These are phyloP conservation scores for Lycophotia porphyrea DNA, from an alignment of 2,888 invertebrate genomes.

Conservation along the genomic window DNA sequence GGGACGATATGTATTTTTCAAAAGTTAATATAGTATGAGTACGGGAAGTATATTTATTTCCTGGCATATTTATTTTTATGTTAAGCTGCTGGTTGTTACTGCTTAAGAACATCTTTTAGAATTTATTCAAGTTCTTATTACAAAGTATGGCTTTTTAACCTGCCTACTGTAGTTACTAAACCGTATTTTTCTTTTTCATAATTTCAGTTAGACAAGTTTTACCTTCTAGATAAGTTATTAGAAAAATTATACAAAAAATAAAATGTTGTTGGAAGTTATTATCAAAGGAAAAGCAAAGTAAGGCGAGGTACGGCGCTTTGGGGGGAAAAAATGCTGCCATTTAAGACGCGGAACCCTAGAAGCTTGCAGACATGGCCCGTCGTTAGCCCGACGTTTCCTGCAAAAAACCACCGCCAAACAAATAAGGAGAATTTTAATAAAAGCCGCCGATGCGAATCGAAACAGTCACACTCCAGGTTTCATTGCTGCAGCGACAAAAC, in stretches of 20 bases:
- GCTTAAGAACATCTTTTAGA: neutral
- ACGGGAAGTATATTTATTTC: slow-evolving; percentile 24
- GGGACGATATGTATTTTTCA: slow-evolving; percentile 42
- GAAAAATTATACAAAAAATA: slow-evolving; percentile 16
- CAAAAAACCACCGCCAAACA: slow-evolving; percentile 75
- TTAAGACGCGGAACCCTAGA: slow-evolving; percentile 58
- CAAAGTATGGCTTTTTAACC: slow-evolving; percentile 10
- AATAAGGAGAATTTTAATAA: slow-evolving; percentile 83
- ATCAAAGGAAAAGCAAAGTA: slow-evolving; percentile 26
- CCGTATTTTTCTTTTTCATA: neutral
- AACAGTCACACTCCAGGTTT: slow-evolving; percentile 77
- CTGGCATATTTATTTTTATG: slow-evolving; percentile 17
- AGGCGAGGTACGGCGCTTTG: slow-evolving; percentile 6
- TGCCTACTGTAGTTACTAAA: neutral
- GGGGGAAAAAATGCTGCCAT: slow-evolving; percentile 35
- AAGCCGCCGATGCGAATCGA: slow-evolving; percentile 79
- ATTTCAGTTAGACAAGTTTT: slow-evolving; percentile 10
- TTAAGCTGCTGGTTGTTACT: no score
- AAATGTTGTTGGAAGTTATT: slow-evolving; percentile 23
- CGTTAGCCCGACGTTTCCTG: slow-evolving; percentile 72
- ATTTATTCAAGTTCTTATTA: slow-evolving; percentile 10
- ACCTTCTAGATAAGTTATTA: slow-evolving; percentile 4
- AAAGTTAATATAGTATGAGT: slow-evolving; percentile 35
- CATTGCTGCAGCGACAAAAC: slow-evolving; percentile 78
- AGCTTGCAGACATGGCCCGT: slow-evolving; percentile 60